Conservation (phyloP, 2,888 invertebrate species). For the Calliphora vomitoria region DNA sequence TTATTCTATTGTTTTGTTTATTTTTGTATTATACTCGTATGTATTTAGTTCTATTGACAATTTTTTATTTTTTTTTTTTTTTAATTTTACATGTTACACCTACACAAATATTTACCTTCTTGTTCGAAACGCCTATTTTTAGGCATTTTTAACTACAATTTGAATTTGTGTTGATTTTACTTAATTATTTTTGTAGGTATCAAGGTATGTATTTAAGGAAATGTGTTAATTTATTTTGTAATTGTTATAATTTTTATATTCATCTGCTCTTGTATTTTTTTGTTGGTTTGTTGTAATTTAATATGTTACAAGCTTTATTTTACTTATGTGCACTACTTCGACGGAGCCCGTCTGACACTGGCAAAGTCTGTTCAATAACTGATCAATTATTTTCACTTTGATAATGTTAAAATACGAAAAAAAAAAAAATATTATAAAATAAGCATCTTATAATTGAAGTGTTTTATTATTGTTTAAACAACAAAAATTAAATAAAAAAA, state of each 20-base stretch:
- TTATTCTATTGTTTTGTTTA: not conserved
- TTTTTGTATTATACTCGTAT: not conserved
- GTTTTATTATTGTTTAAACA: conserved; percentile 61
- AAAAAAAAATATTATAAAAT: conserved; percentile 35
- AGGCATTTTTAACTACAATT: conserved; percentile 75
- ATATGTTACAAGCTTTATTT: not conserved
- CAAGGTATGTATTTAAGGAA: not conserved
- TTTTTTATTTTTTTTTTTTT: not conserved
- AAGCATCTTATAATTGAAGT: conserved; percentile 63
- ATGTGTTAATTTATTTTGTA: no score
- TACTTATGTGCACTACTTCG: conserved; percentile 6
- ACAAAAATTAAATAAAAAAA: not conserved
- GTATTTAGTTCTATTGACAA: not conserved
- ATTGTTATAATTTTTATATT: not conserved
- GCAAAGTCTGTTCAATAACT: conserved; percentile 79
- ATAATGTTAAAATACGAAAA: conserved; percentile 48
- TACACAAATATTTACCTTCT: conserved; percentile 77
- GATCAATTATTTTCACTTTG: conserved; percentile 74
- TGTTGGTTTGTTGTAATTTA: not conserved
- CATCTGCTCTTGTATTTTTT: not conserved
- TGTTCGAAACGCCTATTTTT: conserved; percentile 82
- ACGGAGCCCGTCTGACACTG: conserved; percentile 42
- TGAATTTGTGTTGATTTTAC: not conserved
- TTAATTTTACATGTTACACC: not conserved
- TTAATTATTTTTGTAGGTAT: conserved; percentile 20